Evolutionary conservation across 2,797 vertebrate species (phyloP), one percentile per base, ranked within the genome.

Genomic region (Micrastur ruficollis): DNA sequence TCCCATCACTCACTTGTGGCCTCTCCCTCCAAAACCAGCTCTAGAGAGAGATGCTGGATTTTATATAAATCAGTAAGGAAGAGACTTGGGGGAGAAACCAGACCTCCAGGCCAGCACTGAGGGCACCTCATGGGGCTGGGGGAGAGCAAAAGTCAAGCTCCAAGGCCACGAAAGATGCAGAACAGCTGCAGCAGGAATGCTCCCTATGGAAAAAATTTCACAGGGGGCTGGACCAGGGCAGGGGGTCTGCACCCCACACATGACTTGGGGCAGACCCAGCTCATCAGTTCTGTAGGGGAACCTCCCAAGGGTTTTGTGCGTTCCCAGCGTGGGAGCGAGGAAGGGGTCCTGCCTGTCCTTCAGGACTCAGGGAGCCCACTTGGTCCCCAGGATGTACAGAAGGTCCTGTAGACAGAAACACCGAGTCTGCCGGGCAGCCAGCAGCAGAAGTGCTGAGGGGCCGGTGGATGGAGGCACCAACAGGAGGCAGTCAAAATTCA

Each of bases 41-140:
- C 27, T 61, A 63, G n/a, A 27, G 11, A 38, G 62, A 4, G 0
- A 25, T 34, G 46, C 14, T 31, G 52, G 15, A 36, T 81, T 66
- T 78, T 40, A 42, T 29, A 71, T 12, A 67, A 70, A 47, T 20
- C 20, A 26, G 4, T 32, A 20, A 34, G 21, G 49, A 66, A 58
- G 42, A 65, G 46, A 53, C 8, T 0, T 0, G 9, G 10, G 4
- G 6, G 25, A 44, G 7, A 23, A 70, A 58, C 6, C 55, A 86
- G 44, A 86, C 2, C 22, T 71, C 44, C 21, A 74, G 52, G 8
- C 14, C 56, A 66, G 23, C 1, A 0, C 61, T 70, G 61, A 81
- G 34, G 29, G 26, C 65, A 78, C 8, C 31, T 53, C 14, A 13
- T 1, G 46, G 71, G 38, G 10, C 12, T 56, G 19, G 4, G 4